Evolutionary conservation across 2,888 invertebrate species (phyloP).

Genomic region (Mythimna impura): DNA sequence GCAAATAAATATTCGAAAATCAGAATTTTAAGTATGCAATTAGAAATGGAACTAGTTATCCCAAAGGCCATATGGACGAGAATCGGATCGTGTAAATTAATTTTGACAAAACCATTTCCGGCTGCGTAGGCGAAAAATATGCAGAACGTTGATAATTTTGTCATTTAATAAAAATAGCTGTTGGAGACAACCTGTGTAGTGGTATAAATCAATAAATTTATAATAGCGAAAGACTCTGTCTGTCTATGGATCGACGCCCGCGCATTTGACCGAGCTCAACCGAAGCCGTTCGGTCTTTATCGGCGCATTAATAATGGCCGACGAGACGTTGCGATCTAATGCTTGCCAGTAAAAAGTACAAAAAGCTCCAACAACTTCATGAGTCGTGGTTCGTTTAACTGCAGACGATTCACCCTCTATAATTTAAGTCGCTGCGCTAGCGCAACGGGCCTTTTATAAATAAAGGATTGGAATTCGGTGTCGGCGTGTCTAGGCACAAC

Average conservation of each 20-base stretch:
- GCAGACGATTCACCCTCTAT: conserved; percentile 70
- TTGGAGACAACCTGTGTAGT: conserved; percentile 35
- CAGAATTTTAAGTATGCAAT: conserved; percentile 51
- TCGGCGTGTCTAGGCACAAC: conserved; percentile 51
- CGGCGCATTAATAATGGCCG: conserved; percentile 70
- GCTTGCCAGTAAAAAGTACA: conserved; percentile 65
- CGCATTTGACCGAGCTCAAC: conserved; percentile 64
- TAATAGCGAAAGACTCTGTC: conserved; percentile 56
- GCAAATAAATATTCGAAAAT: conserved; percentile 41
- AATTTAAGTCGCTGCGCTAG: conserved; percentile 69
- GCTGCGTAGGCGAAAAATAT: conserved; percentile 55
- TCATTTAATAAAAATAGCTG: conserved; percentile 49
- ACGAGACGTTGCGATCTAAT: conserved; percentile 65
- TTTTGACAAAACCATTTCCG: conserved; percentile 59
- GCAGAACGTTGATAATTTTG: conserved; percentile 53
- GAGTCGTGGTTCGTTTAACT: conserved; percentile 75
- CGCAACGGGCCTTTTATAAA: conserved; percentile 67
- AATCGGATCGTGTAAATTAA: conserved; percentile 43
- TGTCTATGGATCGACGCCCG: conserved; percentile 63
- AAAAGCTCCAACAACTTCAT: conserved; percentile 74
- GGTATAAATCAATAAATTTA: conserved; percentile 61
- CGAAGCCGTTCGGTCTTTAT: conserved; percentile 68
- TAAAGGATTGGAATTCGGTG: conserved; percentile 69
- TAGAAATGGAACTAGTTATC: conserved; percentile 54
- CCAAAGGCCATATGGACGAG: conserved; percentile 38